These are phyloP conservation scores for Heliconius himera DNA, from an alignment of 1,140 invertebrate species.

Conservation along the genomic window DNA sequence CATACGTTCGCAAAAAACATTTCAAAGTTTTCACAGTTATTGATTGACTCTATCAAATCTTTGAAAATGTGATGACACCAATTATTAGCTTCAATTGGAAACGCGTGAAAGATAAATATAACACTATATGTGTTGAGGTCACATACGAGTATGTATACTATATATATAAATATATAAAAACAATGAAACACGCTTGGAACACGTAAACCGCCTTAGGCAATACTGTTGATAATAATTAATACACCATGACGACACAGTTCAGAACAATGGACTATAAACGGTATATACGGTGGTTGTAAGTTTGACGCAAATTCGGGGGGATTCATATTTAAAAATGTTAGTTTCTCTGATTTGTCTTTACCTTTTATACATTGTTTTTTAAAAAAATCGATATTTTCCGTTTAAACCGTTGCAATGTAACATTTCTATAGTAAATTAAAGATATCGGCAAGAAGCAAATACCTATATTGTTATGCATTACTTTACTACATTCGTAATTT, in stretches of 20 bases:
- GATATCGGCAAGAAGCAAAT: no score
- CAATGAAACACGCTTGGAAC: not conserved
- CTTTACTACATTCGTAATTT: not conserved
- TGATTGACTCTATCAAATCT: slow-evolving; percentile 22
- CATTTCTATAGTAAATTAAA: no score
- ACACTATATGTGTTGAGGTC: slow-evolving; percentile 48
- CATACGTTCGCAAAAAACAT: not conserved
- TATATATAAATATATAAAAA: not conserved
- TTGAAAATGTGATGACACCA: slow-evolving; percentile 16
- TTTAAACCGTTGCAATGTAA: no score
- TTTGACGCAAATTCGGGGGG: not conserved
- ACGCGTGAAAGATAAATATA: slow-evolving; percentile 56
- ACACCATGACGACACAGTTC: not conserved
- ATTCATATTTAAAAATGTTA: not conserved
- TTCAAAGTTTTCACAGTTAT: not conserved
- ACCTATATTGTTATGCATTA: not conserved
- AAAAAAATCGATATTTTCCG: no score
- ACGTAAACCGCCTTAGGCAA: not conserved
- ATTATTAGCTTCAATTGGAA: slow-evolving; percentile 67
- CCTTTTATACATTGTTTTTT: no score
- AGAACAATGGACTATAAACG: not conserved
- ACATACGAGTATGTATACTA: not conserved
- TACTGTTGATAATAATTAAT: not conserved
- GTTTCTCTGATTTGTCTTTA: not conserved
- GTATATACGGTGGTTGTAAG: not conserved